Evolutionary conservation across 2,797 vertebrate species (phyloP).

Genomic region (Oophaga sylvatica): DNA sequence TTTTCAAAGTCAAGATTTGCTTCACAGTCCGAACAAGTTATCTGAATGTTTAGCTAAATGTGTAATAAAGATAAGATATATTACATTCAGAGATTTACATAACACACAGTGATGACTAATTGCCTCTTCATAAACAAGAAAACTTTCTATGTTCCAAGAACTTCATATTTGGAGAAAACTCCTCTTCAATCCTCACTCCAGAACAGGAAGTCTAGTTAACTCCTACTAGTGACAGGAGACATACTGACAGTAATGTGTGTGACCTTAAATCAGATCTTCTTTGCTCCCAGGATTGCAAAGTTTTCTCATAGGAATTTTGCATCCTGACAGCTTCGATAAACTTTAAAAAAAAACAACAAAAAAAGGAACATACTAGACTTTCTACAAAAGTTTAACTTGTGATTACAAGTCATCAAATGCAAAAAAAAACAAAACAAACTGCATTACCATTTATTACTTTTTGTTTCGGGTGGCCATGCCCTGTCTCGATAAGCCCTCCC

Average conservation of each 20-base stretch:
- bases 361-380: not conserved
- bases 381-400: not conserved
- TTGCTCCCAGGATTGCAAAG: not conserved
- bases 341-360: not conserved
- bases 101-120: slow-evolving; percentile 27
- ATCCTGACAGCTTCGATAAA: not conserved
- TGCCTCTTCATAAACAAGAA: slow-evolving; percentile 29
- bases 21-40: not conserved
- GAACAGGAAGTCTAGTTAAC: slow-evolving; percentile 47
- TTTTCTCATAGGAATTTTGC: not conserved
- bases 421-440: not conserved
- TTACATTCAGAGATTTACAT: slow-evolving; percentile 28
- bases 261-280: not conserved
- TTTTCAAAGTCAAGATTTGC: not conserved
- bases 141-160: slow-evolving; percentile 39
- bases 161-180: not conserved
- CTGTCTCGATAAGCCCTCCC: no score
- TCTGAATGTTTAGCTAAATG: slow-evolving; percentile 29
- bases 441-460: not conserved
- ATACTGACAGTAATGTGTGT: not conserved
- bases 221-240: not conserved
- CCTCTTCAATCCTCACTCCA: slow-evolving; percentile 1
- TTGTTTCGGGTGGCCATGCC: no score
- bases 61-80: slow-evolving; percentile 34
- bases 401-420: not conserved